Conservation (phyloP, 2,888 invertebrate species). For the Petrophora chlorosata region DNA sequence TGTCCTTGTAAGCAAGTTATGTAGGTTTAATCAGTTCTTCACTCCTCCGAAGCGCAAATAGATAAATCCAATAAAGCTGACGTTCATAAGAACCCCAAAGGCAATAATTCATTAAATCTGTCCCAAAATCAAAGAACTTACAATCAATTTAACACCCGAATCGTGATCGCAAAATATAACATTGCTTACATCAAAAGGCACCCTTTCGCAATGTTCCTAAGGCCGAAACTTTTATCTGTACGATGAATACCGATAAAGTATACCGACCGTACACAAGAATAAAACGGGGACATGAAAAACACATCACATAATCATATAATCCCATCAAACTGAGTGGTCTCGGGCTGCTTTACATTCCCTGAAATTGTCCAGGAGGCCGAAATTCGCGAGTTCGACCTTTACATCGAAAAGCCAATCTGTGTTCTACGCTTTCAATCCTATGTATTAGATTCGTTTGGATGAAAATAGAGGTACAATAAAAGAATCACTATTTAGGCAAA, state of each 20-base stretch:
- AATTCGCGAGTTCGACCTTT: slow-evolving; percentile 26
- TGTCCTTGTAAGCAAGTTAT: not conserved
- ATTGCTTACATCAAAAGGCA: slow-evolving; percentile 17
- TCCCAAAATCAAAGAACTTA: not conserved
- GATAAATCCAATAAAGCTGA: not conserved
- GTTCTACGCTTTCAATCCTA: not conserved
- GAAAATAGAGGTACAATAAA: slow-evolving; percentile 6
- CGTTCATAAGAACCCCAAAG: not conserved
- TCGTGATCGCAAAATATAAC: slow-evolving; percentile 24
- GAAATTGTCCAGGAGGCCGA: slow-evolving; percentile 44
- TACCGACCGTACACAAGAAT: slow-evolving; percentile 56
- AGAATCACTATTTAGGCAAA: slow-evolving; percentile 18
- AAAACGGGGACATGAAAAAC: slow-evolving; percentile 68
- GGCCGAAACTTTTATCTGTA: slow-evolving; percentile 33
- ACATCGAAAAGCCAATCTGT: slow-evolving; percentile 8
- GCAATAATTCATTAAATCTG: not conserved
- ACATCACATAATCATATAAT: slow-evolving; percentile 67
- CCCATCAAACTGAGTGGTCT: slow-evolving; percentile 64
- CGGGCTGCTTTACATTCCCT: slow-evolving; percentile 51
- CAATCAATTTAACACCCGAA: slow-evolving; percentile 10
- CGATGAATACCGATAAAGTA: slow-evolving; percentile 46
- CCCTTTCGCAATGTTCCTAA: slow-evolving; percentile 25
- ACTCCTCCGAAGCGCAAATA: no score
- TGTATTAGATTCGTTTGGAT: slow-evolving; percentile 1
- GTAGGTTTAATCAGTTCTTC: no score